Evolutionary conservation across 2,888 invertebrate species (phyloP).

Genomic region (Eristalinus sepulchralis): DNA sequence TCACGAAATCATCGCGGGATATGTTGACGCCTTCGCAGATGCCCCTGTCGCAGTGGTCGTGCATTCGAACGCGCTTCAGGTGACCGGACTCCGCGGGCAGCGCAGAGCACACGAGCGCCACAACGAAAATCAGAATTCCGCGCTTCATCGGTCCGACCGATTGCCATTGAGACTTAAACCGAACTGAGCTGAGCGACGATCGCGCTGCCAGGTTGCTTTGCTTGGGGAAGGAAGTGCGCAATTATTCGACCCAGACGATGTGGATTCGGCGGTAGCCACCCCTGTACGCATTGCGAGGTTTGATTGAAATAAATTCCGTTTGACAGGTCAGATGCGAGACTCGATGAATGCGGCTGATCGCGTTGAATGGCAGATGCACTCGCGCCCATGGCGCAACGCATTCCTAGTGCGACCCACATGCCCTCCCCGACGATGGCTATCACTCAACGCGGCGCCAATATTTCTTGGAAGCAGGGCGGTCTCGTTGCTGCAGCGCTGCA

Average conservation of each 20-base stretch:
- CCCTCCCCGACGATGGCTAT: slow-evolving; percentile 30
- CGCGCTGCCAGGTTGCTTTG: slow-evolving; percentile 27
- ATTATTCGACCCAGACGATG: slow-evolving; percentile 14
- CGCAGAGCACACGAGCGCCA: slow-evolving; percentile 13
- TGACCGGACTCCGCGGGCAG: slow-evolving; percentile 72
- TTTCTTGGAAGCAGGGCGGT: slow-evolving; percentile 3
- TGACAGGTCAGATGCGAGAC: slow-evolving; percentile 9
- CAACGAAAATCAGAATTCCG: slow-evolving; percentile 22
- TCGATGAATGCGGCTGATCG: neutral
- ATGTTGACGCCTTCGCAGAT: slow-evolving; percentile 77
- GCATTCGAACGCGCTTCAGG: slow-evolving; percentile 78
- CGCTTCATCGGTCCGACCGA: slow-evolving; percentile 52
- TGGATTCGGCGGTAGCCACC: neutral
- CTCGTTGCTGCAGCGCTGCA: neutral
- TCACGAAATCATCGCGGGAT: slow-evolving; percentile 78
- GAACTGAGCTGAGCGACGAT: slow-evolving; percentile 42
- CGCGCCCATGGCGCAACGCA: slow-evolving; percentile 22
- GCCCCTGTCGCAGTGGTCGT: slow-evolving; percentile 78
- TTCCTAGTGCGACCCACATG: neutral
- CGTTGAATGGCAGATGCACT: slow-evolving; percentile 40
- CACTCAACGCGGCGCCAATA: slow-evolving; percentile 46
- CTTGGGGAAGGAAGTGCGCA: slow-evolving; percentile 47
- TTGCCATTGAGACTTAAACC: slow-evolving; percentile 62
- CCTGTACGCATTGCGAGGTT: slow-evolving; percentile 10
- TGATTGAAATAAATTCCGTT: slow-evolving; percentile 58